These are phyloP conservation scores for Oreonectes daqikongensis DNA, from an alignment of 2,797 vertebrate species.

Conservation along the genomic window DNA sequence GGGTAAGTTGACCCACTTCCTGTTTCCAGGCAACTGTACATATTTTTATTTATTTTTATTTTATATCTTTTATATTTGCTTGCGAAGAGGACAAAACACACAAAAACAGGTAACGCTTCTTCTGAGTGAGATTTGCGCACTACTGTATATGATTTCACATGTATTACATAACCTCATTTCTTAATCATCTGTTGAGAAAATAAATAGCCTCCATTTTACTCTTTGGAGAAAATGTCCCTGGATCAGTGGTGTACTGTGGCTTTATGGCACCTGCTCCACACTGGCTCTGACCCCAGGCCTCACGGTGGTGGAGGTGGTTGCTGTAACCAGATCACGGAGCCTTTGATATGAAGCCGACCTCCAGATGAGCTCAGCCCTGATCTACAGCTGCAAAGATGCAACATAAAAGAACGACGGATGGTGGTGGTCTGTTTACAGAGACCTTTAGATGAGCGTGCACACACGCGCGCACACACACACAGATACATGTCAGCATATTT, in stretches of 20 bases:
- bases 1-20: neutral
- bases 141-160: neutral
- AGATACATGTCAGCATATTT: too few relatives aligned
- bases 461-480: neutral
- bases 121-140: neutral
- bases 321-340: slow-evolving; percentile 53
- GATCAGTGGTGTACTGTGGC: neutral
- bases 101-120: neutral
- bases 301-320: slow-evolving; percentile 39
- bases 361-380: slow-evolving; percentile 54
- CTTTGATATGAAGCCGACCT: slow-evolving; percentile 59
- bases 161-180: too few relatives aligned
- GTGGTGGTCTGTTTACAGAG: slow-evolving; percentile 35
- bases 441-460: slow-evolving; percentile 6
- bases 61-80: slow-evolving; percentile 1
- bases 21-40: neutral
- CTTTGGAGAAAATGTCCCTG: neutral
- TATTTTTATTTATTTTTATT: neutral
- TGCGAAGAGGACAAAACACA: neutral
- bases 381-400: slow-evolving; percentile 52
- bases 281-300: slow-evolving; percentile 33
- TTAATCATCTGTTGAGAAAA: too few relatives aligned
- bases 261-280: slow-evolving; percentile 53
- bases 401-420: slow-evolving; percentile 54
- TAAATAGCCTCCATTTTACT: neutral